phyloP scores from a whole-genome alignment of 2,797 vertebrate genomes.

The Smutsia temminckii region DNA sequence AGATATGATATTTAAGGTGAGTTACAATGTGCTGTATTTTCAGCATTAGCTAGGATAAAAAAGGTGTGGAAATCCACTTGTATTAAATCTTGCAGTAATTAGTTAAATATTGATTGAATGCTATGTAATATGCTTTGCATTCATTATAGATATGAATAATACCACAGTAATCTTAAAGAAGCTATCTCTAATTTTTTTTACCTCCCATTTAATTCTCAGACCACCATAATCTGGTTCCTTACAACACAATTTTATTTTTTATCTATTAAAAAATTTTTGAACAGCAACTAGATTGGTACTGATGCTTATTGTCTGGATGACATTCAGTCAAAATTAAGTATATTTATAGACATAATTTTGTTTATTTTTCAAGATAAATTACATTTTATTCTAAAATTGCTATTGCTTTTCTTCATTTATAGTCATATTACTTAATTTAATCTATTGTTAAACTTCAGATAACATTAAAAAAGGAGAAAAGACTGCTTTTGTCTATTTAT shows the following conservation, averaged over 20 bases:
- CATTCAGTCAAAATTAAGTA: neutral
- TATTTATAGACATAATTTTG: neutral
- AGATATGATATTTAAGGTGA: neutral
- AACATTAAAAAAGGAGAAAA: neutral
- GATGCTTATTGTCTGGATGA: neutral
- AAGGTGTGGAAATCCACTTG: neutral
- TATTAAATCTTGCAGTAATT: neutral
- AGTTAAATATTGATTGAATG: neutral
- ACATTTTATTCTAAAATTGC: neutral
- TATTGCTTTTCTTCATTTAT: neutral
- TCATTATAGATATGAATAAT: neutral
- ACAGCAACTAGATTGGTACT: neutral
- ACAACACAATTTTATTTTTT: neutral
- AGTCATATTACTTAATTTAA: neutral
- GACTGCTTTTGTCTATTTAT: neutral
- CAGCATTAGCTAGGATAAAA: neutral
- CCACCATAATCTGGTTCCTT: neutral
- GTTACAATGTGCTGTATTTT: neutral
- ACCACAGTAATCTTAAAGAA: neutral
- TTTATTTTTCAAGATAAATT: neutral
- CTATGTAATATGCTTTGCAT: neutral
- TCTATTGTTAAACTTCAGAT: neutral
- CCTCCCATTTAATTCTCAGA: neutral
- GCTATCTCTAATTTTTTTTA: neutral
- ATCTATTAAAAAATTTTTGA: neutral